phyloP scores from a whole-genome alignment of 2,113 vertebrate species.

The Macheiramphus alcinus region DNA sequence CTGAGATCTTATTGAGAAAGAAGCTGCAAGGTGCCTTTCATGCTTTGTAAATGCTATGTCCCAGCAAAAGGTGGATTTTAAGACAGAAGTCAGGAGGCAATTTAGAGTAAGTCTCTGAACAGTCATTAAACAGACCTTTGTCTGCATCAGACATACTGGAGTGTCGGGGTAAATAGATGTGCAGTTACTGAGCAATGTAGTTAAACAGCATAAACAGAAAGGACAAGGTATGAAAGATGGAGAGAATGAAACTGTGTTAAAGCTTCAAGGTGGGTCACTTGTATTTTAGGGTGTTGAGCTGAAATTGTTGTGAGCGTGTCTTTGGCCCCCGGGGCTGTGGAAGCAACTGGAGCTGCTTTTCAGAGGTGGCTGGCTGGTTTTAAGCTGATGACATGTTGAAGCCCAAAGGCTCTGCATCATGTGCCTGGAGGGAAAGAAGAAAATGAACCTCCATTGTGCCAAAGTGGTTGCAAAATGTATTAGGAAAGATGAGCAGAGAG shows the following conservation, averaged over 20 bases:
- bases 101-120: background rate
- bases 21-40: background rate
- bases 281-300: background rate
- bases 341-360: background rate
- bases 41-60: background rate
- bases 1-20: background rate
- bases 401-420: background rate
- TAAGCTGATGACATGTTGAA: background rate
- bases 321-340: background rate
- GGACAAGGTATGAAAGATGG: background rate
- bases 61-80: background rate
- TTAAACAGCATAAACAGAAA: background rate
- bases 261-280: background rate
- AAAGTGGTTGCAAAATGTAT: background rate
- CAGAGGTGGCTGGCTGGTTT: background rate
- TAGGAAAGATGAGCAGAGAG: background rate
- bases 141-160: background rate
- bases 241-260: background rate
- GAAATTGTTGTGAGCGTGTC: background rate
- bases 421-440: background rate
- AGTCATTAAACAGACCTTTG: background rate
- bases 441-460: background rate
- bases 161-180: background rate
- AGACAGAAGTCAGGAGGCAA: background rate
- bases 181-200: background rate